Conservation (phyloP, 2,888 invertebrate species). For the Timema podura region DNA sequence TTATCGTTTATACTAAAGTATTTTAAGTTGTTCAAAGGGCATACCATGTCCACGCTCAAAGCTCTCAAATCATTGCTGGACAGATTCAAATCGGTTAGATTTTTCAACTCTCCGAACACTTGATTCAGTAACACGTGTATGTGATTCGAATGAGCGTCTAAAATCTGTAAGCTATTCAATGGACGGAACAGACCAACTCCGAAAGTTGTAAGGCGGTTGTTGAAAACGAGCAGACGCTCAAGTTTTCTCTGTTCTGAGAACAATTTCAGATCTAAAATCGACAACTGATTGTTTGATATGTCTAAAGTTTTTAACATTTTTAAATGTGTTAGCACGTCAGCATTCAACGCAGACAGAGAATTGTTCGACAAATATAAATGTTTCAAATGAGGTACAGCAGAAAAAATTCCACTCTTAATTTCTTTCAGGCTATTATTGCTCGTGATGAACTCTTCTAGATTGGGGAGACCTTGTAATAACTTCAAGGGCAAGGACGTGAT, state of each 20-base stretch:
- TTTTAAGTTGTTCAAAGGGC: constrained; percentile 18
- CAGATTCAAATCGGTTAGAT: constrained; percentile 18
- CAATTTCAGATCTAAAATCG: constrained; percentile 11
- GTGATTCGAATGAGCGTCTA: not conserved
- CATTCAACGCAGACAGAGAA: not conserved
- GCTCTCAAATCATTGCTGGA: constrained; percentile 18
- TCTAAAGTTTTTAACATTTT: constrained; percentile 20
- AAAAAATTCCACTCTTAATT: constrained; percentile 1
- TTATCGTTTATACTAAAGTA: constrained; percentile 20
- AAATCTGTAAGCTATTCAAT: not conserved
- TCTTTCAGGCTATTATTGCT: constrained; percentile 2
- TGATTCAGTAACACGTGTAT: not conserved
- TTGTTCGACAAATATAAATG: constrained; percentile 16
- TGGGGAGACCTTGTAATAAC: constrained; percentile 4
- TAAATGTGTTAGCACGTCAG: constrained; percentile 15
- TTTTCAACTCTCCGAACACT: not conserved
- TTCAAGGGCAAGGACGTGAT: not conserved
- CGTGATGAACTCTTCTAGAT: not conserved
- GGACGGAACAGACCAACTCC: not conserved
- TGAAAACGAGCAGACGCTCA: constrained; percentile 18
- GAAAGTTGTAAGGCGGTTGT: constrained; percentile 16
- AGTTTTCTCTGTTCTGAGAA: constrained; percentile 13
- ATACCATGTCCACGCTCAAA: constrained; percentile 15
- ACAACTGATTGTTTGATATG: constrained; percentile 21
- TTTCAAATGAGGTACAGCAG: not conserved